Evolutionary conservation across 2,113 vertebrate genomes (phyloP).

Genomic region (Muscicapa adusta): DNA sequence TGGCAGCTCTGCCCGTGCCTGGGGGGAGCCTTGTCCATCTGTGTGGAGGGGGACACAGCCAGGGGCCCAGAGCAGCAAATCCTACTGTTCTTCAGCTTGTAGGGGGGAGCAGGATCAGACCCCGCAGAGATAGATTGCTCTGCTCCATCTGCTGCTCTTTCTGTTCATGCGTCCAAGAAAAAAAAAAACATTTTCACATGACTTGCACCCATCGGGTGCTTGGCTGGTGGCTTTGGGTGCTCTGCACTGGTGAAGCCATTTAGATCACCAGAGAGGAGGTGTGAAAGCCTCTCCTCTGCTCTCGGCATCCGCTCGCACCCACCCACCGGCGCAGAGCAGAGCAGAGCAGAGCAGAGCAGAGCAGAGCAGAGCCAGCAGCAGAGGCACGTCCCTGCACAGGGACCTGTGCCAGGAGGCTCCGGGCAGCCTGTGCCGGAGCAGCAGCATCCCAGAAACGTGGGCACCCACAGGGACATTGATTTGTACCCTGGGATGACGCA

Average conservation of each 20-base stretch:
- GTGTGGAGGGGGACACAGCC: background rate
- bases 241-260: background rate
- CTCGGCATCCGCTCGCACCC: background rate
- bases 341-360: background rate
- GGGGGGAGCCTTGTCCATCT: background rate
- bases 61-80: background rate
- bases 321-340: background rate
- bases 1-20: background rate
- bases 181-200: background rate
- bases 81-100: background rate
- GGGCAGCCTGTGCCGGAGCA: background rate
- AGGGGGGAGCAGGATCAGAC: background rate
- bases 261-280: background rate
- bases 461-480: background rate
- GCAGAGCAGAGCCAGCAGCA: background rate
- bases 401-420: background rate
- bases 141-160: background rate
- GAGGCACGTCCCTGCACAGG: background rate
- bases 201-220: background rate
- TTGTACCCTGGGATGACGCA: background rate
- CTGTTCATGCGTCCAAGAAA: background rate
- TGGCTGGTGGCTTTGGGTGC: background rate
- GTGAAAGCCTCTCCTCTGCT: conserved; percentile 2
- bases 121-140: background rate
- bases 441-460: background rate